Evolutionary conservation across 2,113 vertebrate species (phyloP), one percentile per base, ranked within the genome.

Genomic region (Bostrychus sinensis): DNA sequence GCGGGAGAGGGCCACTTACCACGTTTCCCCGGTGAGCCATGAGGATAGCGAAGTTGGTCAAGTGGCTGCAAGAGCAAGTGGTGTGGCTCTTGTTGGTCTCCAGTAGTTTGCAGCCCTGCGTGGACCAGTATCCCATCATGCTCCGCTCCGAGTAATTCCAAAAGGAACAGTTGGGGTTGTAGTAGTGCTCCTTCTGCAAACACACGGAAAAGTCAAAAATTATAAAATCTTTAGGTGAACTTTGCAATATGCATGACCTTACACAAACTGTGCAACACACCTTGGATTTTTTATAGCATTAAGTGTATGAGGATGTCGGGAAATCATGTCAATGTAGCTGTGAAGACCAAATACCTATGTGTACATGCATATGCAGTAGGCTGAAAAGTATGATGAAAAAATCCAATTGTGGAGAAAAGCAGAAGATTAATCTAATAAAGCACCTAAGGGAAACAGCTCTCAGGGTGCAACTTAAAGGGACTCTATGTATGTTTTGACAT

Each of bases 51-150:
- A 99, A 99, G 91, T 98, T 99, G 88, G 96, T 99, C 77, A 99
- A 90, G 90, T 99, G 97, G 88, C 94, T 98, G 80, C 97, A 99
- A 22, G 96, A 95, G 78, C 97, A 99, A 0, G 94, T 98, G 42
- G 97, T 99, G 77, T 98, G 96, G 26, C 95, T 98, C 90, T 93
- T 96, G 89, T 99, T 99, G 58, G 96, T 97, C 67, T 94, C 93
- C 45, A 99, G 90, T 71, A 98, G 92, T 76, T 95, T 98, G 86
- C 97, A 99, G 87, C 96, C 97, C 83, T 98, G 96, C 72, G 96
- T 98, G 83, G 97, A 99, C 97, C 97, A 99, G 84, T 96, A 96
- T 84, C 97, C 97, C 94, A 96, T 95, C 97, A 99, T 99, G 78
- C 95, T 99, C 61, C 95, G 92, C 88, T 99, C 97, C 0, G 97